Evolutionary conservation across 2,888 invertebrate genomes (phyloP).

Genomic region (Phrixothrix hirtus): DNA sequence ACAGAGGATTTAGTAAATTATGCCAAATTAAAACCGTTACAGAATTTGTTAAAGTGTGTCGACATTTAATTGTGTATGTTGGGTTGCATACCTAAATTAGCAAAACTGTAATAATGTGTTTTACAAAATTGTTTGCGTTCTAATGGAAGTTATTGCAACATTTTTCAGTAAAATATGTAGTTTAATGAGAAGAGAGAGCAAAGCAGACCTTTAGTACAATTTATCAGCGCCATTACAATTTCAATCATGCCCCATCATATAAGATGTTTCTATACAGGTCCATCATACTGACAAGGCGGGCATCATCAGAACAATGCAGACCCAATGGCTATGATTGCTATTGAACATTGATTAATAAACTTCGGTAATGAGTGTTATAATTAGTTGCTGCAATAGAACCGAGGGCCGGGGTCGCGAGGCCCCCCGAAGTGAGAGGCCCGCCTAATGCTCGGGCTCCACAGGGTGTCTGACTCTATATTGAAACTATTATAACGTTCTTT

Average conservation of each 20-base stretch:
- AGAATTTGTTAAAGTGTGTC: no score
- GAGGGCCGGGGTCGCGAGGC: slow-evolving; percentile 41
- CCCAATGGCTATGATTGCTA: slow-evolving; percentile 49
- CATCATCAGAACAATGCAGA: slow-evolving; percentile 42
- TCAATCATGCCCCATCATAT: slow-evolving; percentile 28
- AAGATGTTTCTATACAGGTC: slow-evolving; percentile 19
- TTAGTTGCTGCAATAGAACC: slow-evolving; percentile 51
- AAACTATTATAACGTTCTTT: slow-evolving; percentile 37
- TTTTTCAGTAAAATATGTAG: no score
- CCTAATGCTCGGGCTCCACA: slow-evolving; percentile 47
- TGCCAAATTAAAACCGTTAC: no score
- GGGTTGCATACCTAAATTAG: no score
- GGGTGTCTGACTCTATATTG: slow-evolving; percentile 41
- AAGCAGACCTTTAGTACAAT: neutral
- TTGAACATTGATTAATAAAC: slow-evolving; percentile 58
- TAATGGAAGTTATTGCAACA: no score
- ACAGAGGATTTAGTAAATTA: no score
- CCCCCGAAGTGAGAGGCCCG: slow-evolving; percentile 42
- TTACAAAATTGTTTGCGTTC: no score
- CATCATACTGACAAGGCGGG: slow-evolving; percentile 32
- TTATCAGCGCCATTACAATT: slow-evolving; percentile 19
- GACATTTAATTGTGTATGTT: no score
- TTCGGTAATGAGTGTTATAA: slow-evolving; percentile 58
- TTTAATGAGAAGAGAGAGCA: no score
- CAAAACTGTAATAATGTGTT: no score